These are phyloP conservation scores for Florisuga fusca DNA, from an alignment of 2,797 vertebrate genomes.

Conservation along the genomic window DNA sequence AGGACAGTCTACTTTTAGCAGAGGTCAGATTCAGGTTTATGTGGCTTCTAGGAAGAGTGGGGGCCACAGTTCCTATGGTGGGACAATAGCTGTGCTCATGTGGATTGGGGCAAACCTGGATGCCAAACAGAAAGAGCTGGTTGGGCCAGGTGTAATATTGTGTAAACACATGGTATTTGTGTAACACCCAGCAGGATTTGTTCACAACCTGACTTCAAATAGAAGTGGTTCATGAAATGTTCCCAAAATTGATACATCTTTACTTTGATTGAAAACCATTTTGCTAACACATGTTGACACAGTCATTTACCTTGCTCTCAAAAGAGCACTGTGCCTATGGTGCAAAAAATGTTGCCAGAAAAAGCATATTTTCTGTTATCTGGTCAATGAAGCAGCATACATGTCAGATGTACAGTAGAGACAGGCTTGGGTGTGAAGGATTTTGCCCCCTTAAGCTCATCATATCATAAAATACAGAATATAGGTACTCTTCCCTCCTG, in stretches of 20 bases:
- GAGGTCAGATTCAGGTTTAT: background rate
- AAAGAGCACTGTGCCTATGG: background rate
- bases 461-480: background rate
- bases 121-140: background rate
- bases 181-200: background rate
- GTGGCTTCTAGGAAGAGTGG: background rate
- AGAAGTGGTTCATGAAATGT: background rate
- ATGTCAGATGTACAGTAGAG: background rate
- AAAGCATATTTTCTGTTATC: background rate
- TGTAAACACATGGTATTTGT: background rate
- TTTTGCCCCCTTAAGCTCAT: conserved; percentile 34
- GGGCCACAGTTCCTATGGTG: background rate
- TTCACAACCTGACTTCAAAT: background rate
- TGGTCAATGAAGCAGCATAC: background rate
- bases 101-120: background rate
- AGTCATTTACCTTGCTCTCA: background rate
- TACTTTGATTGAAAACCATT: conserved; percentile 21
- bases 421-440: background rate
- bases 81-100: background rate
- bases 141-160: background rate
- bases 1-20: background rate
- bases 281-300: background rate
- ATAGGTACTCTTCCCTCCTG: background rate
- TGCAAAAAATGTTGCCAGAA: background rate
- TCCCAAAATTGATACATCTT: background rate